Evolutionary conservation across 2,888 invertebrate species (phyloP), one percentile per base, ranked within the genome.

Genomic region (Pollenia griseotomentosa): DNA sequence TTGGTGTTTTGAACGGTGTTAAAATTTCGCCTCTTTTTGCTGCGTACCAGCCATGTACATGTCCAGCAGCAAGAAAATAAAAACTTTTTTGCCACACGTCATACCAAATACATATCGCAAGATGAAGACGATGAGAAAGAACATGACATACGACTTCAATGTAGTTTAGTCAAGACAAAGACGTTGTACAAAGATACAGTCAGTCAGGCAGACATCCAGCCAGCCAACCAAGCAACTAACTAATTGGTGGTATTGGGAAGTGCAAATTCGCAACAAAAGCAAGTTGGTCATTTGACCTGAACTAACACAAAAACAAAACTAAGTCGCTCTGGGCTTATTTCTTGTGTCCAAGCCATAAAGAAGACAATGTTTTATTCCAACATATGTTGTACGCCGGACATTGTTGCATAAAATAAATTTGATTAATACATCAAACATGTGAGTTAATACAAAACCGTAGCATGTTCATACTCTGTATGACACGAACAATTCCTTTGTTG

Each of bases 41-140:
- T 70, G 61, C 55, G 48, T 63, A 1, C 42, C 40, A 68, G 10
- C 63, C n/a, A 85, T 2, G 12, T 16, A 42, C 42, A 33, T 11
- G 42, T 80, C n/a, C 53, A 59, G 12, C 70, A 81, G 59, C 73
- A 68, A 66, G n/a, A 73, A 75, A 44, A 77, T 46, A 46, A 11
- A 46, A 53, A 42, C n/a, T 14, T 57, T 65, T 75, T 46, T 59
- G 53, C 59, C 23, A 65, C 65, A 77, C 83, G 66, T 71, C 83
- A 78, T 78, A 84, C 77, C 59, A 81, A 77, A 42, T 71, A n/a
- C n/a, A n/a, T n/a, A 75, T 40, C 59, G 63, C 19, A 83, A 78
- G 68, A 55, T 75, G 51, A 79, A 55, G 66, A 74, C 19, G 61
- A 73, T 77, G 53, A 57, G 63, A 75, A 66, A 33, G 51, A 46